Evolutionary conservation across 2,888 invertebrate species (phyloP), one percentile per base, ranked within the genome.

Genomic region (Amphipyra tragopoginis): DNA sequence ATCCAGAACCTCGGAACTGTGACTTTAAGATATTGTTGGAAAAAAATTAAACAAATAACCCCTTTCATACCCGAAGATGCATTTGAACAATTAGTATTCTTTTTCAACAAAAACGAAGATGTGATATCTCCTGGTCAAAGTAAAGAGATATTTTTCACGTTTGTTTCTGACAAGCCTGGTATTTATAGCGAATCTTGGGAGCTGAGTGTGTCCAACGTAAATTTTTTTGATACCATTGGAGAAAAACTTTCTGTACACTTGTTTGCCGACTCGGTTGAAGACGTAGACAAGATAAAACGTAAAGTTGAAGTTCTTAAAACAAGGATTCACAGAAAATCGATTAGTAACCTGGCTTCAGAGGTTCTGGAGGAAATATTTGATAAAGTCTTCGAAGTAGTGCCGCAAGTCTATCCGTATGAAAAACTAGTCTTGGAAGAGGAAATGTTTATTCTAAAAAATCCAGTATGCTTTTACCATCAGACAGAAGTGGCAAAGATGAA

Each of bases 31-130:
- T 95, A 95, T 77, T 92, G 92, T 57, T 96, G 96, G 96, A 92
- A 91, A 65, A 90, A 86, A 80, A 76, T 93, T 11, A 89, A 85
- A 63, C 83, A 80, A 47, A 65, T 85, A 0, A 83, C 92, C 34
- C 86, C 85, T 3, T 86, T 86, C 38, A 87, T 92, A 72, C 87
- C 90, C 4, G 90, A 90, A 60, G 86, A 85, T 44, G 73, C 69
- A 36, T 84, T 80, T 55, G 89, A 86, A 43, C 94, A 91, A n/a
- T n/a, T n/a, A 80, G 89, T 89, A 0, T 96, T 96, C 78, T 96
- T 91, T 79, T 96, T 96, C 64, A 93, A 95, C 60, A 96, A 95
- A 84, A 95, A 95, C 68, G 95, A 95, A 80, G 90, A 93, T 14
- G 81, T 95, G 0, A 65, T 96, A 43, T 83, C 91, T 0, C 96